Base-by-base conservation (phyloP, 2,797 vertebrate genomes). In the Loris lydekkerianus region DNA sequence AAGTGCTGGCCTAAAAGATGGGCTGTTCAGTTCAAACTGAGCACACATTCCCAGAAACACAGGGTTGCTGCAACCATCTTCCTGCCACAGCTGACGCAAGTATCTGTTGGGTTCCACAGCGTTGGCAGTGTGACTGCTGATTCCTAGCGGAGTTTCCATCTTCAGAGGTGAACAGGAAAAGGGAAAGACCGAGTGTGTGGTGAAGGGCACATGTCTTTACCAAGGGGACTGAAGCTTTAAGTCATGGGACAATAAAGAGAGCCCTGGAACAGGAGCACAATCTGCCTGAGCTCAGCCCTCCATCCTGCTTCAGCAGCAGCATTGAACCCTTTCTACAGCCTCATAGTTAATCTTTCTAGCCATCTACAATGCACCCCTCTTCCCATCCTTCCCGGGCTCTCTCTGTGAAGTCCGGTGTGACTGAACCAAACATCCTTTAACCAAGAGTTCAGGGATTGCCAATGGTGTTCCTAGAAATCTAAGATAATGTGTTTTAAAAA, bases 11-110 rank as follows among this genome's bases (percentile, higher is more conserved):
- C 56, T 82, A 53, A 82, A 87, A 77, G 61, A 60, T 49, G 80
- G 37, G 15, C 53, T 76, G 18, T 56, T 80, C 65, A 3, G 31
- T 86, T 88, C 37, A 80, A 76, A 43, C 31, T 63, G 40, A 85
- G 58, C 8, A 69, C 21, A 53, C 43, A 23, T 29, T 80, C 72
- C 76, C 88, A 88, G 73, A 92, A 92, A 92, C 91, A 7, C 7
- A 78, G 58, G 73, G 46, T 67, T 85, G 53, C 60, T 92, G 43
- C 67, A 92, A 73, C 80, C 60, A 18, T 67, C 89, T 84, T 90
- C 75, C 23, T 70, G 88, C 87, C 82, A 37, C 6, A 18, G 81
- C 61, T 92, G 85, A 91, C 31, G 49, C 14, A 78, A 87, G 69
- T 29, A 92, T 49, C 69, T 83, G 65, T 82, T 56, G 78, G 49